A percentile compares a stretch with the other conserved stretches of the same genome.
These are phyloP conservation scores for Lithophane leautieri DNA, from an alignment of 2,888 invertebrate species.

Conservation along the genomic window DNA sequence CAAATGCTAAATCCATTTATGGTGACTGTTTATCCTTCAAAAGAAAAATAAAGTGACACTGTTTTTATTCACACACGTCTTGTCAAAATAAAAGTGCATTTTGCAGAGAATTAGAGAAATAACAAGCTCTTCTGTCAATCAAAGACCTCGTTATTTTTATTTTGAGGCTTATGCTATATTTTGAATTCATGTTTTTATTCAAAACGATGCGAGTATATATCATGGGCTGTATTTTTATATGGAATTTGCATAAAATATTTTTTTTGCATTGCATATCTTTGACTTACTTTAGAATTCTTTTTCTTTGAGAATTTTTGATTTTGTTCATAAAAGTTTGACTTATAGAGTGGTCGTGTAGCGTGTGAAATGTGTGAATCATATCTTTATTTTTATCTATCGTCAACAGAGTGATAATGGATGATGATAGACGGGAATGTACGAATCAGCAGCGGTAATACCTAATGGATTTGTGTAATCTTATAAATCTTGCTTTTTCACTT, in stretches of 20 bases:
- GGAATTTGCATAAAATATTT: slow-evolving; percentile 58
- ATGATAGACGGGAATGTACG: slow-evolving; percentile 17
- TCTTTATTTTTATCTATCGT: slow-evolving; percentile 39
- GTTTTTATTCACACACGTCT: slow-evolving; percentile 61
- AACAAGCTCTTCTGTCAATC: slow-evolving; percentile 80
- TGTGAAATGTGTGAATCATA: slow-evolving; percentile 35
- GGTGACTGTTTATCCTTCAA: slow-evolving; percentile 32
- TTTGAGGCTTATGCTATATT: slow-evolving; percentile 61
- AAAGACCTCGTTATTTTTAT: slow-evolving; percentile 68
- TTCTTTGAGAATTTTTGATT: slow-evolving; percentile 21
- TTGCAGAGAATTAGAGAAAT: slow-evolving; percentile 71
- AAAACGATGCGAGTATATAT: slow-evolving; percentile 60
- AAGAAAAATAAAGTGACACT: slow-evolving; percentile 53
- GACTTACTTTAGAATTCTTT: slow-evolving; percentile 20
- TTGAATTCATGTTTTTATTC: slow-evolving; percentile 63
- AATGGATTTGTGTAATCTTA: slow-evolving; percentile 39
- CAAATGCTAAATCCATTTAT: slow-evolving; percentile 37
- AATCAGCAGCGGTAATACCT: not conserved
- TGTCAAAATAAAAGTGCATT: slow-evolving; percentile 65
- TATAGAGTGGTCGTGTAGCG: slow-evolving; percentile 7
- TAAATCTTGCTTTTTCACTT: slow-evolving; percentile 27
- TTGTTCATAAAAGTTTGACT: not conserved
- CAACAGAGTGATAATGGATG: slow-evolving; percentile 42
- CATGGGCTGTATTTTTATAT: slow-evolving; percentile 48
- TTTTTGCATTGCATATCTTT: slow-evolving; percentile 40